phyloP scores from a whole-genome alignment of 2,888 invertebrate genomes.

The Teleiodes luculella region DNA sequence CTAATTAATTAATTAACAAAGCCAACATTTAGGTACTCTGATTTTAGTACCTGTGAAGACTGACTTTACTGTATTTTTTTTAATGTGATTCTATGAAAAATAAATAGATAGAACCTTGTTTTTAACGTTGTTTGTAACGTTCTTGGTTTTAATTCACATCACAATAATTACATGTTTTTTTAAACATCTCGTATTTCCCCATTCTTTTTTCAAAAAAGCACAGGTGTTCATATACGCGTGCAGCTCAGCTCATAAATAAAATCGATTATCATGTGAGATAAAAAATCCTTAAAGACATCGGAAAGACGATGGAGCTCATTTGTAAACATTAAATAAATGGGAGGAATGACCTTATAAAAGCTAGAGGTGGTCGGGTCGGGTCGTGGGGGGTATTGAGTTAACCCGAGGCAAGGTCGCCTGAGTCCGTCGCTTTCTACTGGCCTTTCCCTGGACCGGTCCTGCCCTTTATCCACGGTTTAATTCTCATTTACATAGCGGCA shows the following conservation, averaged over 20 bases:
- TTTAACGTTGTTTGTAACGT: too few species aligned
- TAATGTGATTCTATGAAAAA: too few species aligned
- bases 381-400: neutral
- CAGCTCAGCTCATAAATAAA: neutral
- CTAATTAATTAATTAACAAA: too few species aligned
- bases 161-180: too few species aligned
- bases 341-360: constrained; percentile 1
- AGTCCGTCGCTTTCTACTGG: constrained; percentile 52
- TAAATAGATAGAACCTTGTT: too few species aligned
- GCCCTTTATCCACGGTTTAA: constrained; percentile 7
- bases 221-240: neutral
- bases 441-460: constrained; percentile 50
- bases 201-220: neutral
- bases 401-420: constrained; percentile 52
- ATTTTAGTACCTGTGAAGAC: too few species aligned
- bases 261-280: neutral
- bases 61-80: too few species aligned
- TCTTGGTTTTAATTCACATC: too few species aligned
- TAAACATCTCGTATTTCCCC: neutral
- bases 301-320: neutral
- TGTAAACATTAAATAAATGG: neutral
- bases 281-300: neutral
- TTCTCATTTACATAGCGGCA: constrained; percentile 1
- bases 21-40: too few species aligned
- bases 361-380: neutral